Evolutionary conservation across 2,797 vertebrate genomes (phyloP), one percentile per base, ranked within the genome.

Genomic region (Sternotherus odoratus): DNA sequence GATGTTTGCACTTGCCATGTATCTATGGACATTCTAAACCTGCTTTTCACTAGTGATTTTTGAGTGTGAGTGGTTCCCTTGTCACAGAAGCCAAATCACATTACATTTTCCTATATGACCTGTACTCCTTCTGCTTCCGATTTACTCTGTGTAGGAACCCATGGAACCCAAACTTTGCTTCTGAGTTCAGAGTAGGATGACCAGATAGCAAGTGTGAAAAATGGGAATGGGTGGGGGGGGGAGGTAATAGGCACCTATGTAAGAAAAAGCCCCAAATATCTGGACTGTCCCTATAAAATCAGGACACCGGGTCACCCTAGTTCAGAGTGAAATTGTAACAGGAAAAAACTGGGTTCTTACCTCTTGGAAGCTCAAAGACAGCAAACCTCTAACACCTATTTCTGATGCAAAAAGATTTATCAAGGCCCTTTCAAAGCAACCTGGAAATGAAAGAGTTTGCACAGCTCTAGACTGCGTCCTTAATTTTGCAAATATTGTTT

Each of bases 101-200:
- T 69, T 39, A 26, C 30, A 53, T 0, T n/a, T 90, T 87, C 92
- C 56, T 82, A 3, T 28, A 12, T 0, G 2, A 13, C 51, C 46
- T 72, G 26, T 82, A 77, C 5, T 43, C 50, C 4, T 60, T 51
- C 82, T 4, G n/a, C 72, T 0, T 2, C 15, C 57, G 3, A 1
- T 0, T 0, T 33, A 24, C 49, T 24, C 10, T 36, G 11, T 13
- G 33, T 54, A 86, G 46, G 30, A 83, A 63, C 0, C 0, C 66
- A 48, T n/a, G 46, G 6, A 88, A 11, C 56, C 13, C 33, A 15
- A 57, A 75, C 19, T 74, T 69, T 72, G 24, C 15, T 57, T 50
- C 15, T 0, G 0, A 21, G 30, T 0, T 0, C 12, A 8, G 26
- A 69, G 28, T 12, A 43, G 43, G 43, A n/a, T 43, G 8, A 43